Evolutionary conservation across 1,140 invertebrate species (phyloP).

Genomic region (Lordiphosa collinella): DNA sequence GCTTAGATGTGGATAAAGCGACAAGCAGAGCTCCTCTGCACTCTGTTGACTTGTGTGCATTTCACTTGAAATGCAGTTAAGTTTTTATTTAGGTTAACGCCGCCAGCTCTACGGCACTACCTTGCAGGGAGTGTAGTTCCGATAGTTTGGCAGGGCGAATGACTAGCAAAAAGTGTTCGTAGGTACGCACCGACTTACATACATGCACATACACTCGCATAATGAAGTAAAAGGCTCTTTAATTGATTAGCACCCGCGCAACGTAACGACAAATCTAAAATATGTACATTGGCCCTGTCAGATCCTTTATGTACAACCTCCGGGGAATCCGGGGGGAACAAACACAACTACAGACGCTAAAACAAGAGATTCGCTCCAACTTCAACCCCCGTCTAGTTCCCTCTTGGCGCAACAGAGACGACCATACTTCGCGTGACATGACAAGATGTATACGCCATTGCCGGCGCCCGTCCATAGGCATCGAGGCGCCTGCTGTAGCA

Average conservation of each 20-base stretch:
- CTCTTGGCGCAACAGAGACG: neutral
- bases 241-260: slow-evolving; percentile 1
- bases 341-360: neutral
- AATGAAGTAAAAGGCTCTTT: slow-evolving; percentile 1
- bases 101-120: neutral
- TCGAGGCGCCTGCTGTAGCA: neutral
- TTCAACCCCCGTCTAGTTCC: neutral
- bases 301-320: slow-evolving; percentile 5
- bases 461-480: neutral
- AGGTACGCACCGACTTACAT: neutral
- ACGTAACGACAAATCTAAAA: slow-evolving; percentile 2
- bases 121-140: neutral
- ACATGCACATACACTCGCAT: neutral
- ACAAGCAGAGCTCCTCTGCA: no score
- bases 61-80: no score
- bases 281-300: neutral
- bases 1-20: no score
- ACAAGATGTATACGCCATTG: slow-evolving; percentile 1
- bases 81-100: no score
- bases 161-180: neutral
- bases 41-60: no score
- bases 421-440: neutral
- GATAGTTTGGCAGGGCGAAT: neutral
- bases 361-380: neutral
- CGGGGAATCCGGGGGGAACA: neutral